These are phyloP conservation scores for Tauraco erythrolophus DNA, from an alignment of 2,113 vertebrate genomes.

Conservation along the genomic window DNA sequence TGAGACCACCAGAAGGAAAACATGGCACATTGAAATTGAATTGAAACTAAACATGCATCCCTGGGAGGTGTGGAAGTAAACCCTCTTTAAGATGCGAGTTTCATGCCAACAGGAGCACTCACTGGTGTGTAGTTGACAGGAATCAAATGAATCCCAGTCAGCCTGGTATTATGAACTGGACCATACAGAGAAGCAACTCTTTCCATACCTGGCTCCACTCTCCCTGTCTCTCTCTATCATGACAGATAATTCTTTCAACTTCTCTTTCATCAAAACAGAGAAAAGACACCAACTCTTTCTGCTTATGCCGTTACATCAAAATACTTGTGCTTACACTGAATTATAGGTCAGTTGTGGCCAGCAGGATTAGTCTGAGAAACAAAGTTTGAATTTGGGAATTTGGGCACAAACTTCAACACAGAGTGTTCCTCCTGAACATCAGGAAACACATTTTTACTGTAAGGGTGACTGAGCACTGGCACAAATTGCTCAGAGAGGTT, in stretches of 20 bases:
- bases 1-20: not conserved
- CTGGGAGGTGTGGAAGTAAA: not conserved
- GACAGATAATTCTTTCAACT: not conserved
- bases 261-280: not conserved
- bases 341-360: not conserved
- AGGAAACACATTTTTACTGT: not conserved
- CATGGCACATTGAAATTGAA: not conserved
- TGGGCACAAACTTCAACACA: not conserved
- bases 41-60: not conserved
- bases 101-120: not conserved
- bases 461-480: not conserved
- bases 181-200: not conserved
- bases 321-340: not conserved
- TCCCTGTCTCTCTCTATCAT: not conserved
- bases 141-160: not conserved
- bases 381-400: not conserved
- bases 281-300: not conserved
- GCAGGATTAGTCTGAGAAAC: not conserved
- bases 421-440: not conserved
- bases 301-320: not conserved
- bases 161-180: not conserved
- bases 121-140: not conserved
- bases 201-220: not conserved
- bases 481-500: not conserved
- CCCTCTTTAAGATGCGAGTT: not conserved